Conservation (phyloP, 2,113 vertebrate genomes). For the Corythornis vintsioides region DNA sequence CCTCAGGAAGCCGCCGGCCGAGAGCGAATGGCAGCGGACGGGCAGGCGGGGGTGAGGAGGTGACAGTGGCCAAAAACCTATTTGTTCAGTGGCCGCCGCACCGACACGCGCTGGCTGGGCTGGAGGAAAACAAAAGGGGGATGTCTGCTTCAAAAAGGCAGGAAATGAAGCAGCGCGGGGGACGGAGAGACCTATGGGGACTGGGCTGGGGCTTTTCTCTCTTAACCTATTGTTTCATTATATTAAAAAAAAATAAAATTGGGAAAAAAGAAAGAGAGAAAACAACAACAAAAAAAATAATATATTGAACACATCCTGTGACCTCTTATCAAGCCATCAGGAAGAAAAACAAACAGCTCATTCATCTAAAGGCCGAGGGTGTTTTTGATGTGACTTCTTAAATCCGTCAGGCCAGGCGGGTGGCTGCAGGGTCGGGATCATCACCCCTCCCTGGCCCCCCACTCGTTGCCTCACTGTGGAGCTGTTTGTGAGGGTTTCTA, state of each 20-base stretch:
- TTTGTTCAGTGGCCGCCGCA: constrained; percentile 68
- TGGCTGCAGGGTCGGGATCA: neutral
- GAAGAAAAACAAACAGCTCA: constrained; percentile 65
- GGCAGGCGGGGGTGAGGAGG: constrained; percentile 74
- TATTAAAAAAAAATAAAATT: constrained; percentile 68
- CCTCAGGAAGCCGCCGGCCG: constrained; percentile 67
- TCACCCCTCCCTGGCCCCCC: neutral
- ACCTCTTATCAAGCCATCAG: constrained; percentile 80
- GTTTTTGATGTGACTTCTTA: constrained; percentile 48
- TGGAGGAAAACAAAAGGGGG: constrained; percentile 79
- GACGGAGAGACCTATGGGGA: constrained; percentile 75
- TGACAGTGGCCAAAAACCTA: constrained; percentile 62
- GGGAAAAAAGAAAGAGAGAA: neutral
- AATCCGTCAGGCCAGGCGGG: neutral
- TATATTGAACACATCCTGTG: constrained; percentile 85
- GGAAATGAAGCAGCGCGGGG: constrained; percentile 77
- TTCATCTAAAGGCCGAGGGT: constrained; percentile 3
- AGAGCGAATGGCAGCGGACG: neutral
- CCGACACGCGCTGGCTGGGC: constrained; percentile 74
- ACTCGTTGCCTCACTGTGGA: neutral
- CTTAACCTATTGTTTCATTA: constrained; percentile 87
- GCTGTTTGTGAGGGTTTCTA: neutral
- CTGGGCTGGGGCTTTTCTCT: constrained; percentile 70
- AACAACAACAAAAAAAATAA: constrained; percentile 31
- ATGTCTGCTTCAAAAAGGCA: constrained; percentile 77